Evolutionary conservation across 2,797 vertebrate genomes (phyloP), one percentile per base, ranked within the genome.

Genomic region (Onychomys leucogaster): DNA sequence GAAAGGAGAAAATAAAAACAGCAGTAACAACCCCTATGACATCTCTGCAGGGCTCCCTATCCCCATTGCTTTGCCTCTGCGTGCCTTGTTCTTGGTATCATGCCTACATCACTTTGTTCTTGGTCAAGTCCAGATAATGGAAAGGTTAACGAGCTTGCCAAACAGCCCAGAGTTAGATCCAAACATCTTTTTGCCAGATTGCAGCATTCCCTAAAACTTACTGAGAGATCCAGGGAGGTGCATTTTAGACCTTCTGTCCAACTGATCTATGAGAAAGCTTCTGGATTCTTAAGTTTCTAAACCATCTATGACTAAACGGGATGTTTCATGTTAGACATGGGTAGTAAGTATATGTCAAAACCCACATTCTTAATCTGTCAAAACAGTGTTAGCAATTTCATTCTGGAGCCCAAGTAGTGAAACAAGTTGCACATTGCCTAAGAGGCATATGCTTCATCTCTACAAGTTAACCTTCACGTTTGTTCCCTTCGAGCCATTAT

Each of bases 121-220:
- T 90, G 6, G 83, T 90, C 52, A 69, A 89, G 73, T 65, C 67
- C 52, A 84, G 80, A 49, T 91, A 86, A 84, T 73, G 80, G 94
- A 84, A 96, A 98, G 92, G 81, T 71, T 96, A 19, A 59, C 83
- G 27, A 97, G 78, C 41, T 46, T 82, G 89, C 89, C 86, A 96
- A 95, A 89, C 97, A 97, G 93, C 61, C 80, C 78, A 32, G 93
- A 86, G 97, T 96, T 95, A 97, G 87, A 75, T 94, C 25, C 25
- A 23, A 97, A 97, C 82, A 46, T 63, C 95, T 94, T 84, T 55
- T 69, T 65, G 95, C 92, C 73, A 95, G 93, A 98, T 90, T 96
- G 97, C 94, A 97, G 82, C 69, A 97, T 97, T 96, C 97, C 81
- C 78, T 43, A 25, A 95, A 83, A 95, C 41, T 96, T 96, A 43